Conservation (phyloP, 2,888 invertebrate species). For the Xylota segnis region DNA sequence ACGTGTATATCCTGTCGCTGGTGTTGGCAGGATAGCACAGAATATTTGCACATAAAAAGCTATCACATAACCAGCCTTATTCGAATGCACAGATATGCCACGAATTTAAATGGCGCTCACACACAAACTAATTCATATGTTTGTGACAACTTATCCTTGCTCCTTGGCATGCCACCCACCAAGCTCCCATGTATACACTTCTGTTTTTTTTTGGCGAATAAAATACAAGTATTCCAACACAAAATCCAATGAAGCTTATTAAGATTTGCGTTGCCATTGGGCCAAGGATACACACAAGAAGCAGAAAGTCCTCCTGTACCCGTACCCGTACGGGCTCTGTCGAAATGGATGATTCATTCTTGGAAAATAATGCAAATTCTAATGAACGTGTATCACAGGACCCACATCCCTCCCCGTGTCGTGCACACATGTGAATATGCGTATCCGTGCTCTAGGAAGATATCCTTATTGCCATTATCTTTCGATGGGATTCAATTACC, state of each 20-base stretch:
- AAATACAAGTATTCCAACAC: conserved; percentile 4
- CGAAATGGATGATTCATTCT: conserved; percentile 1
- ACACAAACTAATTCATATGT: conserved; percentile 2
- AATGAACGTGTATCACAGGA: conserved; percentile 5
- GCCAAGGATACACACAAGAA: neutral
- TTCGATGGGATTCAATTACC: conserved; percentile 38
- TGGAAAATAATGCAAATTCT: conserved; percentile 14
- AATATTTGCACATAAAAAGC: neutral
- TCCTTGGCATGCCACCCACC: neutral
- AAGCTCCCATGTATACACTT: too few relatives aligned
- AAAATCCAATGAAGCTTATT: conserved; percentile 26
- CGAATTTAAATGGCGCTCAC: conserved; percentile 14
- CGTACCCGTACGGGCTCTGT: neutral
- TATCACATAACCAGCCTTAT: neutral
- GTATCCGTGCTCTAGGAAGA: conserved; percentile 82
- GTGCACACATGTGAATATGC: neutral
- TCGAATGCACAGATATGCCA: neutral
- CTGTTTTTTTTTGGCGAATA: neutral
- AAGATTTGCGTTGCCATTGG: conserved; percentile 4
- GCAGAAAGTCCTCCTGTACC: neutral
- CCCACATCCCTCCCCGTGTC: neutral
- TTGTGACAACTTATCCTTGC: conserved; percentile 6
- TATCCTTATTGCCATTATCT: conserved; percentile 30
- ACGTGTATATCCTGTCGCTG: neutral
- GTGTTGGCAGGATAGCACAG: neutral